Evolutionary conservation across 2,888 invertebrate genomes (phyloP).

Genomic region (Strigamia crassipes): DNA sequence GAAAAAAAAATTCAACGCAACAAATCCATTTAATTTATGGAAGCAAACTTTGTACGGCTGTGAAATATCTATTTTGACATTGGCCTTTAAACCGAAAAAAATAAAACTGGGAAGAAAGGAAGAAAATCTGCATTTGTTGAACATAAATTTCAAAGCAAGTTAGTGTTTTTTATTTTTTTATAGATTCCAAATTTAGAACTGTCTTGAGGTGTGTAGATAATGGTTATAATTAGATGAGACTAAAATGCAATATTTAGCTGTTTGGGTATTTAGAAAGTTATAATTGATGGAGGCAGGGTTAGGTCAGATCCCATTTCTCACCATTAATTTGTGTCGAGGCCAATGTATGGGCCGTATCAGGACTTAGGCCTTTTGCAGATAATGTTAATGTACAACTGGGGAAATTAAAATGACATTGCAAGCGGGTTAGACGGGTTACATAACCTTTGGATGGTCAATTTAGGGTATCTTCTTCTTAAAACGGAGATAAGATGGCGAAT

Average conservation of each 20-base stretch:
- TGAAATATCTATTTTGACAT: neutral
- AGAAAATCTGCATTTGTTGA: neutral
- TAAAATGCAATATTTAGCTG: neutral
- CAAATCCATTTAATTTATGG: neutral
- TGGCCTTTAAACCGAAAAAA: neutral
- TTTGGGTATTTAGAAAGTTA: slow-evolving; percentile 1
- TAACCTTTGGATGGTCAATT: slow-evolving; percentile 37
- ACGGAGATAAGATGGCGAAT: slow-evolving; percentile 32
- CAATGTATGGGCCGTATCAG: neutral
- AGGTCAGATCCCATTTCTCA: slow-evolving; percentile 26
- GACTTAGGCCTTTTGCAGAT: neutral
- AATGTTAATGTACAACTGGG: slow-evolving; percentile 35
- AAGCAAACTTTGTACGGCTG: neutral
- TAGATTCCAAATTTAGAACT: neutral
- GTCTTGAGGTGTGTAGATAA: neutral
- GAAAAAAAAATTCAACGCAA: neutral
- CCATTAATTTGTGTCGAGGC: slow-evolving; percentile 37
- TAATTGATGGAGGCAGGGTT: slow-evolving; percentile 17
- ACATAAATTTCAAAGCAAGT: neutral
- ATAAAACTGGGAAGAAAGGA: neutral
- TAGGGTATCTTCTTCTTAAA: slow-evolving; percentile 12
- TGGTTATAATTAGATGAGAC: slow-evolving; percentile 20
- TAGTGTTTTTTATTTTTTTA: neutral
- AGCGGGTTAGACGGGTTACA: neutral
- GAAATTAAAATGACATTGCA: slow-evolving; percentile 23